Percentiles rank a stretch among this genome's conserved stretches.
These are phyloP conservation scores for Eremobia ochroleuca DNA, from an alignment of 2,888 invertebrate genomes.

Conservation along the genomic window DNA sequence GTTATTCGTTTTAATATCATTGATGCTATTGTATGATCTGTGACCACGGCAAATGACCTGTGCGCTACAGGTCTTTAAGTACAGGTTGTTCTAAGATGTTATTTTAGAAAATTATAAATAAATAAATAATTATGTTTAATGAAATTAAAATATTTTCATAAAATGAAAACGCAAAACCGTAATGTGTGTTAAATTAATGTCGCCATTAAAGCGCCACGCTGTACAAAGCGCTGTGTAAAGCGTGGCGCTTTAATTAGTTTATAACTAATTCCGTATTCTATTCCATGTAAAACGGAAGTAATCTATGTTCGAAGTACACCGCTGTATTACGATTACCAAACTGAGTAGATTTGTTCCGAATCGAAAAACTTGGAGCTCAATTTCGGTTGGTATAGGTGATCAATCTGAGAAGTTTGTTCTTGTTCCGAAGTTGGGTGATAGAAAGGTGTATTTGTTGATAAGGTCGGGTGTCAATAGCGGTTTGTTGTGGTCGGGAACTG, in stretches of 20 bases:
- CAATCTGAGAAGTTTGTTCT: conserved; percentile 60
- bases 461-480: conserved; percentile 45
- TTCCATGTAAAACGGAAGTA: conserved; percentile 10
- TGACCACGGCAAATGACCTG: too few species aligned
- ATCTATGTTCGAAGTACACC: conserved; percentile 28
- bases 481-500: conserved; percentile 25
- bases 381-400: conserved; percentile 41
- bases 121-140: too few species aligned
- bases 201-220: neutral
- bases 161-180: neutral
- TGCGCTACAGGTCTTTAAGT: too few species aligned
- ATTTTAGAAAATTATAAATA: too few species aligned
- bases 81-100: too few species aligned
- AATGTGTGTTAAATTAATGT: neutral
- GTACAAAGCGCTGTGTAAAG: too few species aligned
- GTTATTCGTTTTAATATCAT: too few species aligned
- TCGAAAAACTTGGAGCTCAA: conserved; percentile 50
- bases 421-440: conserved; percentile 36
- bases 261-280: conserved; percentile 9
- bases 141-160: neutral
- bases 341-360: conserved; percentile 50
- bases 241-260: too few species aligned
- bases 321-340: conserved; percentile 35
- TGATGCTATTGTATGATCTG: too few species aligned
- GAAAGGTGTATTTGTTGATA: conserved; percentile 56